Evolutionary conservation across 2,113 vertebrate genomes (phyloP).

Genomic region (Mesembrinibis cayennensis): DNA sequence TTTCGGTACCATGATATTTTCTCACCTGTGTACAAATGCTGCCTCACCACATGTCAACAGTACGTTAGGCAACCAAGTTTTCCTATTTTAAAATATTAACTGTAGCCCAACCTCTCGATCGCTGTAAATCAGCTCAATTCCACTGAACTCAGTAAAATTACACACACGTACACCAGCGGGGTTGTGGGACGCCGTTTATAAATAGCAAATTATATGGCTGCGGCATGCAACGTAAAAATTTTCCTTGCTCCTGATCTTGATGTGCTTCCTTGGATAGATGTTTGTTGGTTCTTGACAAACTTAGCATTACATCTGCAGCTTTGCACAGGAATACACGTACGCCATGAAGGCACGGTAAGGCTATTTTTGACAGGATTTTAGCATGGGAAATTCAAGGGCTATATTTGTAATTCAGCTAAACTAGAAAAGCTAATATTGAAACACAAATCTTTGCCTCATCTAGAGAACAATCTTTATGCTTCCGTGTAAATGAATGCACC

Average conservation of each 20-base stretch:
- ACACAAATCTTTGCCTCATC: neutral
- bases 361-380: neutral
- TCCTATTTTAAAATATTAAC: neutral
- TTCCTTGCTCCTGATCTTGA: neutral
- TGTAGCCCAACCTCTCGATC: neutral
- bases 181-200: neutral
- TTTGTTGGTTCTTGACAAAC: neutral
- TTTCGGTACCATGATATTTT: neutral
- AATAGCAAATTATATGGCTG: neutral
- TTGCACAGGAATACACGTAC: fast-evolving
- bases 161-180: neutral
- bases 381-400: neutral
- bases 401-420: neutral
- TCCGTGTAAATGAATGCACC: neutral
- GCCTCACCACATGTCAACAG: neutral
- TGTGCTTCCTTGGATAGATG: neutral
- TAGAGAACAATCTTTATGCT: neutral
- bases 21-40: neutral
- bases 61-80: neutral
- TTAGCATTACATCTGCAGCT: neutral
- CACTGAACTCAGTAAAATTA: neutral
- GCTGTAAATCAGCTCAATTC: neutral
- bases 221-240: fast-evolving
- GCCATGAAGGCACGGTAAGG: neutral
- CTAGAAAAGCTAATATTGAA: neutral